These are phyloP conservation scores for Synodontis membranacea DNA, from an alignment of 2,113 vertebrate species.

Conservation along the genomic window DNA sequence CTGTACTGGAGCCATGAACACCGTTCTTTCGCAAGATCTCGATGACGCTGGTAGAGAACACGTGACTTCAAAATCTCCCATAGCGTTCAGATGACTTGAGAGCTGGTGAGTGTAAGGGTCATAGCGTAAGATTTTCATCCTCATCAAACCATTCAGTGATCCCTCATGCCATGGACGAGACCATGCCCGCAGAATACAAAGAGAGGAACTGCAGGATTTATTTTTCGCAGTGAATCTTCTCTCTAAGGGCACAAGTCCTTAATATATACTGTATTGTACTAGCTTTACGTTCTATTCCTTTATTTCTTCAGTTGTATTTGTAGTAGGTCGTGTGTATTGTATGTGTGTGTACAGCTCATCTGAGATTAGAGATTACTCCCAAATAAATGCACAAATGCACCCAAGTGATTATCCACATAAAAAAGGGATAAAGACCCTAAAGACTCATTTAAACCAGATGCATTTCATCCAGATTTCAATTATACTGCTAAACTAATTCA, in stretches of 20 bases:
- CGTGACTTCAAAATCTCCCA: neutral
- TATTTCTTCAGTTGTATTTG: neutral
- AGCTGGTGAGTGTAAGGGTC: neutral
- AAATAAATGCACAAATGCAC: neutral
- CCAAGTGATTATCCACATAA: slow-evolving; percentile 2
- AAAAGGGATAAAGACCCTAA: neutral
- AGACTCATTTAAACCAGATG: neutral
- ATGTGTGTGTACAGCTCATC: neutral
- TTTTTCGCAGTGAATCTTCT: neutral
- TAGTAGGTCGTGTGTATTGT: neutral
- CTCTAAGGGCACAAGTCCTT: neutral
- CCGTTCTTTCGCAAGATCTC: neutral
- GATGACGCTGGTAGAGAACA: neutral
- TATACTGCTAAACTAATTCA: neutral
- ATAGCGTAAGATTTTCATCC: neutral
- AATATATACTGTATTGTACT: neutral
- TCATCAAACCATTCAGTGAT: neutral
- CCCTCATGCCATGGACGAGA: no score
- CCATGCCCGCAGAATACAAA: neutral
- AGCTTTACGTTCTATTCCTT: neutral
- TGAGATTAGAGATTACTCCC: neutral
- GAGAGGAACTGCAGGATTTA: neutral
- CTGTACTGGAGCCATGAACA: neutral
- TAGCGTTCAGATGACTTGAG: neutral
- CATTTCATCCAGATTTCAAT: neutral